phyloP scores from a whole-genome alignment of 2,888 invertebrate species.

The Catocala sponsa region DNA sequence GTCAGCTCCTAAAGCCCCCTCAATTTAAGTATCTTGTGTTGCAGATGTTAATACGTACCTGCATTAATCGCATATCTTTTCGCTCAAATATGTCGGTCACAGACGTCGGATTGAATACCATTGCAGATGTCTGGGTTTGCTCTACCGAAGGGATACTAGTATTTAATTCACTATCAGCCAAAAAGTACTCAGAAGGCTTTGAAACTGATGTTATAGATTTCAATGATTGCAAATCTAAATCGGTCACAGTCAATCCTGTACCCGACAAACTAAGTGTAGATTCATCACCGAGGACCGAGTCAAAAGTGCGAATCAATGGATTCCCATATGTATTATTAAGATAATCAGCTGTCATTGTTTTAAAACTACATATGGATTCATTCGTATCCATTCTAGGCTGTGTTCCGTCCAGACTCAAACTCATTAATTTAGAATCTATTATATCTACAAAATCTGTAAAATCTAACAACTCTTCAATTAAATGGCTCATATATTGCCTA shows the following conservation, averaged over 20 bases:
- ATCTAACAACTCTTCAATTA: slow-evolving; percentile 68
- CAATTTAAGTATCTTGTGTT: too few relatives aligned
- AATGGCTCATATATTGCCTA: slow-evolving; percentile 52
- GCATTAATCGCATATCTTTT: slow-evolving; percentile 57
- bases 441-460: slow-evolving; percentile 50
- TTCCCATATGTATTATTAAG: slow-evolving; percentile 48
- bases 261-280: slow-evolving; percentile 53
- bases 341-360: slow-evolving; percentile 53
- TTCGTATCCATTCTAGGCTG: slow-evolving; percentile 35
- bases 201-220: slow-evolving; percentile 67
- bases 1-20: too few relatives aligned
- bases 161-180: slow-evolving; percentile 63
- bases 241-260: slow-evolving; percentile 48
- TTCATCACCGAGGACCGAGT: slow-evolving; percentile 50
- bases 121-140: slow-evolving; percentile 18
- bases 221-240: slow-evolving; percentile 70
- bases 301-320: slow-evolving; percentile 57
- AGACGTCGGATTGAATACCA: slow-evolving; percentile 45
- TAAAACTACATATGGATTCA: slow-evolving; percentile 55
- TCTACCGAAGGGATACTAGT: slow-evolving; percentile 22
- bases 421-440: slow-evolving; percentile 55
- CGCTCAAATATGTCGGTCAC: slow-evolving; percentile 74
- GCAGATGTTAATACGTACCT: slow-evolving; percentile 48
- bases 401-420: slow-evolving; percentile 43
- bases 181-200: slow-evolving; percentile 70